Evolutionary conservation across 37 sponge, comb jelly and placozoan genomes (phyloP).

Genomic region (Cliona cf. orientalis): DNA sequence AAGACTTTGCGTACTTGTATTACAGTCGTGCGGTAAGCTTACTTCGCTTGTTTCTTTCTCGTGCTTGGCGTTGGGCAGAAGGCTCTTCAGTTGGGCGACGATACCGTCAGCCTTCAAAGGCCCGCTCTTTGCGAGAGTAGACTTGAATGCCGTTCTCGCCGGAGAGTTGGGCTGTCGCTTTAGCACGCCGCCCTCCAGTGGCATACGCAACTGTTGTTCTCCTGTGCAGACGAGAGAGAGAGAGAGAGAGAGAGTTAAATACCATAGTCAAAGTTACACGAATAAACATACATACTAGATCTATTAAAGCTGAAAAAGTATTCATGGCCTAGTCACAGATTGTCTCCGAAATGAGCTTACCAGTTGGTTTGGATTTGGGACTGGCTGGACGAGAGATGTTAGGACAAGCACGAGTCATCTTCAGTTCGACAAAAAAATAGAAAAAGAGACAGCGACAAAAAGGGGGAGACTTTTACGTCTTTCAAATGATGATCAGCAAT

Average conservation of each 20-base stretch:
- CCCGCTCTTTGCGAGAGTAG: slow-evolving; percentile 10
- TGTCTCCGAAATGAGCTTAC: background rate
- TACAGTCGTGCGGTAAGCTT: too few relatives aligned
- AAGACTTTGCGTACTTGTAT: too few relatives aligned
- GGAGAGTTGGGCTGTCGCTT: slow-evolving; percentile 50
- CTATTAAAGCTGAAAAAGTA: too few relatives aligned
- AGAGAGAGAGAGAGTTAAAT: too few relatives aligned
- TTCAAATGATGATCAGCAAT: too few relatives aligned
- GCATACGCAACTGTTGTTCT: background rate
- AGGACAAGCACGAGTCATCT: slow-evolving; percentile 45
- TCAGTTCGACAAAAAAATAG: background rate
- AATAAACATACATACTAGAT: too few relatives aligned
- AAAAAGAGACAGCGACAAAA: background rate
- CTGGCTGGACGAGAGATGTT: slow-evolving; percentile 20
- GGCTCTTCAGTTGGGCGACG: slow-evolving; percentile 44
- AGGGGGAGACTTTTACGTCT: too few relatives aligned
- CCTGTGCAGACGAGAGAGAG: background rate
- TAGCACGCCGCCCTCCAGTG: slow-evolving; percentile 18
- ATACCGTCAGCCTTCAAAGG: slow-evolving; percentile 39
- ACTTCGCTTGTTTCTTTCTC: slow-evolving; percentile 41
- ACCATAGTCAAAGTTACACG: too few relatives aligned
- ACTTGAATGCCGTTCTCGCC: slow-evolving; percentile 31
- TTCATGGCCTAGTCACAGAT: background rate
- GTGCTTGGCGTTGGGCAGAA: slow-evolving; percentile 48
- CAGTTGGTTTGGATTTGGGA: slow-evolving; percentile 6